Conservation (phyloP, 2,888 invertebrate genomes). For the Nesidiocoris tenuis region DNA sequence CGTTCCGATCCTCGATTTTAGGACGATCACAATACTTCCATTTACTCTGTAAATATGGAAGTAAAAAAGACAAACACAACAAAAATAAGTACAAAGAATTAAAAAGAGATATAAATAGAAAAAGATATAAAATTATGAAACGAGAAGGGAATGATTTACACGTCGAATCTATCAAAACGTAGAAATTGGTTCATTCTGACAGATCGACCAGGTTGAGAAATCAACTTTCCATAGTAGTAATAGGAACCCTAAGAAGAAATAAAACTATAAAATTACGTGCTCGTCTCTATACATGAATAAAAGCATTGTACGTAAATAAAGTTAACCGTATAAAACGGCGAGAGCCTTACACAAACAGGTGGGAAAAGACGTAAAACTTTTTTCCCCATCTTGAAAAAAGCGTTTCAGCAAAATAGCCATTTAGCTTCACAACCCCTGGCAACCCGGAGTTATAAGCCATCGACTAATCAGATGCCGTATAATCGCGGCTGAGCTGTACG, state of each 20-base stretch:
- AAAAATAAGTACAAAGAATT: background rate
- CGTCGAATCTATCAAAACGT: background rate
- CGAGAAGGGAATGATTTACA: slow-evolving; percentile 30
- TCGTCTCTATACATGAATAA: background rate
- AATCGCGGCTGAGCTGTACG: background rate
- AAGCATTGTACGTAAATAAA: background rate
- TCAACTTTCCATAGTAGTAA: background rate
- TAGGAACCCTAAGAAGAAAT: slow-evolving; percentile 36
- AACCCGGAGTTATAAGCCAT: background rate
- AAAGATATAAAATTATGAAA: background rate
- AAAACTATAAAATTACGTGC: background rate
- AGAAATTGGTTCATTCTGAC: background rate
- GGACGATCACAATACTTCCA: no score
- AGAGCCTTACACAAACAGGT: background rate
- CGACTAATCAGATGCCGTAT: background rate
- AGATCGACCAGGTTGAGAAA: background rate
- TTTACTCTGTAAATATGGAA: no score
- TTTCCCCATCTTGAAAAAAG: background rate
- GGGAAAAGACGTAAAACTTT: background rate
- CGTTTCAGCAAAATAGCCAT: background rate
- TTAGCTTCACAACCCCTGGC: background rate
- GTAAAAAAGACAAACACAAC: no score
- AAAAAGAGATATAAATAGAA: background rate
- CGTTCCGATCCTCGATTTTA: no score
- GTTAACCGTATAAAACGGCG: background rate